Percentiles rank a stretch among this genome's conserved stretches.
These are phyloP conservation scores for Tetranychus truncatus DNA, from an alignment of 2,888 invertebrate genomes.

Conservation along the genomic window DNA sequence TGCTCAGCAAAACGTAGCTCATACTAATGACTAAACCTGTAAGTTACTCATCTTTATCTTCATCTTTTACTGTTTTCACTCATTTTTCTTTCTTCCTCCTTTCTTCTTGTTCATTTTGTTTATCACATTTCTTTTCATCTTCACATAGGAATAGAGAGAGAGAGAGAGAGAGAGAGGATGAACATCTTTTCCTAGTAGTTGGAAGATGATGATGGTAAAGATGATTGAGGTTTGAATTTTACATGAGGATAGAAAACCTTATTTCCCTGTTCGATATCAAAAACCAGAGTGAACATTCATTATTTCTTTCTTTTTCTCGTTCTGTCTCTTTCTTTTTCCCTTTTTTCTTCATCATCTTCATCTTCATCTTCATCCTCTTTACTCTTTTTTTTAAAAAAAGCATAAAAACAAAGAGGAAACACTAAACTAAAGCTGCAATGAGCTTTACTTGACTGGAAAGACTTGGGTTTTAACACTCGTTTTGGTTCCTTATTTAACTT, in stretches of 20 bases:
- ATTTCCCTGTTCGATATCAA: background rate
- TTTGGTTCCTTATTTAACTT: background rate
- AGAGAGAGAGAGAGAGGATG: background rate
- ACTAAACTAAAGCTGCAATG: background rate
- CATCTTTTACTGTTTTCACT: background rate
- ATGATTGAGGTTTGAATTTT: constrained; percentile 1
- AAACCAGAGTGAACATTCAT: background rate
- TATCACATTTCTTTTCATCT: background rate
- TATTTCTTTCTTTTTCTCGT: no score
- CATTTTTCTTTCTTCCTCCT: background rate
- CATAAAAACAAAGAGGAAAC: background rate
- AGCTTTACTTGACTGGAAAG: background rate
- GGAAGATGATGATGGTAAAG: background rate
- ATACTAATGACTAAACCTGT: background rate
- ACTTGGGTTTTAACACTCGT: background rate
- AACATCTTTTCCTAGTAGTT: background rate
- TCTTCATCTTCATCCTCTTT: background rate
- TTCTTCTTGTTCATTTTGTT: background rate
- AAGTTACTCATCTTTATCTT: background rate
- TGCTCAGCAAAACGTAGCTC: background rate
- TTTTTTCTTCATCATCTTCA: background rate
- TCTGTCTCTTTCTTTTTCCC: background rate
- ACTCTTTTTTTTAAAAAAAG: no score
- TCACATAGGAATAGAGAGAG: background rate
- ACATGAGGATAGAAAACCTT: background rate